These are phyloP conservation scores for Amblyteles armatorius DNA, from an alignment of 2,888 invertebrate genomes.

Conservation along the genomic window DNA sequence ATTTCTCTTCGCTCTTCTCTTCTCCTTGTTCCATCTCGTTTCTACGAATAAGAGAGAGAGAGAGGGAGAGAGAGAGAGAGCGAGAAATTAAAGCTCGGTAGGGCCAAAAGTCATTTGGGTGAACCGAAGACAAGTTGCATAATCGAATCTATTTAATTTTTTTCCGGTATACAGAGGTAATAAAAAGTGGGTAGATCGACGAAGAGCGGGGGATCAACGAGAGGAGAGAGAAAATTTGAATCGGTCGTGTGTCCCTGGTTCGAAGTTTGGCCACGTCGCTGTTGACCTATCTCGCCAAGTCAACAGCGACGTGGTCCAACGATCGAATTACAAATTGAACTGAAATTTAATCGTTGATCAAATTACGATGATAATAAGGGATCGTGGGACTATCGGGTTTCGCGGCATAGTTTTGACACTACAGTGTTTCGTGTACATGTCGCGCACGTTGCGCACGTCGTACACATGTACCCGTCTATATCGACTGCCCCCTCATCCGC, in stretches of 20 bases:
- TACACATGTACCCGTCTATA: too few species aligned
- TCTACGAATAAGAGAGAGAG: constrained; percentile 51
- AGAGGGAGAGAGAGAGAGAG: constrained; percentile 29
- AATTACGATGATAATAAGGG: constrained; percentile 51
- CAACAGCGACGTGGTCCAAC: constrained; percentile 8
- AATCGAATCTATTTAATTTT: constrained; percentile 55
- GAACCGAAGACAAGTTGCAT: constrained; percentile 22
- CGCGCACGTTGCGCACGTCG: not conserved
- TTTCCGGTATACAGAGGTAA: not conserved
- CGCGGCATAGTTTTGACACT: constrained; percentile 20
- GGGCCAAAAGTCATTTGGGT: constrained; percentile 61
- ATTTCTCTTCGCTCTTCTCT: constrained; percentile 18
- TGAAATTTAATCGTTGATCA: constrained; percentile 63
- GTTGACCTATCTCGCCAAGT: not conserved
- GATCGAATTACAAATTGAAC: constrained; percentile 64
- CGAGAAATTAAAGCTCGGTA: constrained; percentile 23
- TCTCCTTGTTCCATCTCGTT: constrained; percentile 24
- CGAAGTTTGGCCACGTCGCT: not conserved
- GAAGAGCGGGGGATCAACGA: not conserved
- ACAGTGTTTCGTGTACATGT: not conserved
- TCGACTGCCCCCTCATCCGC: too few species aligned
- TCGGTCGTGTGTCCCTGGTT: constrained; percentile 18
- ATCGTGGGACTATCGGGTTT: constrained; percentile 10
- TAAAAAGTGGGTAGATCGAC: not conserved
- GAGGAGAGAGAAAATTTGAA: constrained; percentile 38